A percentile compares a stretch with the other conserved stretches of the same genome.
These are phyloP conservation scores for Equus quagga DNA, from an alignment of 2,113 vertebrate species.

Conservation along the genomic window DNA sequence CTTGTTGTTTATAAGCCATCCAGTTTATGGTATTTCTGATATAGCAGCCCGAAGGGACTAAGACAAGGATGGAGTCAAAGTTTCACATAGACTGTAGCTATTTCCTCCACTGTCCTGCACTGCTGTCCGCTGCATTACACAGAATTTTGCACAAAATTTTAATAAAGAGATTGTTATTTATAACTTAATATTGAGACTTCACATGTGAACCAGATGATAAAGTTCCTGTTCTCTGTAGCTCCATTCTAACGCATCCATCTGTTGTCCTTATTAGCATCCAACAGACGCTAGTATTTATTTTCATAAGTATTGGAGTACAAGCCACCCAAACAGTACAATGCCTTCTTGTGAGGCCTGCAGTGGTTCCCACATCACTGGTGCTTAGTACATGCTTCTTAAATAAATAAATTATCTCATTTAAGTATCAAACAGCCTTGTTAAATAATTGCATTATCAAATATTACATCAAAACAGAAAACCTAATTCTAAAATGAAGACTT, in stretches of 20 bases:
- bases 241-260: background rate
- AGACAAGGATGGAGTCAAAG: background rate
- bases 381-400: background rate
- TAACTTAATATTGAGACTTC: background rate
- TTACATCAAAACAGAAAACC: background rate
- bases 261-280: background rate
- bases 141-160: background rate
- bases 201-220: background rate
- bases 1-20: background rate
- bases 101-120: background rate
- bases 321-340: background rate
- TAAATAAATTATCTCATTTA: background rate
- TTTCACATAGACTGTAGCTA: background rate
- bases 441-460: background rate
- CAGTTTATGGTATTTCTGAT: background rate
- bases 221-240: background rate
- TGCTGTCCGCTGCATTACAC: background rate
- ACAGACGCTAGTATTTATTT: background rate
- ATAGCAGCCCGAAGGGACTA: background rate
- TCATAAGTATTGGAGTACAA: background rate
- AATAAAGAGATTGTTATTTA: background rate
- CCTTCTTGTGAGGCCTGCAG: background rate
- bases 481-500: slow-evolving; percentile 28
- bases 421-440: background rate
- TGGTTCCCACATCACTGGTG: background rate